These are phyloP conservation scores for Temnothorax ravouxi DNA, from an alignment of 2,888 invertebrate genomes.

Conservation along the genomic window DNA sequence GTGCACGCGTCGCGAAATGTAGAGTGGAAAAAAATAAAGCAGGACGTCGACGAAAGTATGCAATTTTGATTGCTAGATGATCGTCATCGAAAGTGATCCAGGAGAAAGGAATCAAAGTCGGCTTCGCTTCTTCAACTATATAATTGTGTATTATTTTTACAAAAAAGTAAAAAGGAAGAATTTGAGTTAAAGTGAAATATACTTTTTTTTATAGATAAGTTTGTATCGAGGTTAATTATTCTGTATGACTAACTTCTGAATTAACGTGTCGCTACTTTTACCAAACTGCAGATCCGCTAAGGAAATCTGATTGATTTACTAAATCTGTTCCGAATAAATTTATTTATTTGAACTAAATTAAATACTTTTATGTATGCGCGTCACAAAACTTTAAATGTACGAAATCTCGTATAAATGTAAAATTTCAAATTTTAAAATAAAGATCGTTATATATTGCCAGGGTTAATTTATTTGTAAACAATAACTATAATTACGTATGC, in stretches of 20 bases:
- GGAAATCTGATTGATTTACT: not conserved
- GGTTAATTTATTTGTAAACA: not conserved
- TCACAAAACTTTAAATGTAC: not conserved
- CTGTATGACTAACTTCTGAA: not conserved
- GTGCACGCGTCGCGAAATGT: constrained; percentile 64
- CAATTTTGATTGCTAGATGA: constrained; percentile 64
- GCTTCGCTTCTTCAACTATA: constrained; percentile 24
- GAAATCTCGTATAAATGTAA: not conserved
- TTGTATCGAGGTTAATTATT: not conserved
- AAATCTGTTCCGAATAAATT: not conserved
- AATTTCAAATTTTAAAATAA: not conserved
- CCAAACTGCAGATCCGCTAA: not conserved
- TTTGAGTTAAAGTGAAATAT: constrained; percentile 18
- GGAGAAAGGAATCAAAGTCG: constrained; percentile 24
- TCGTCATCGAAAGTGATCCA: constrained; percentile 57
- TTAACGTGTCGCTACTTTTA: not conserved
- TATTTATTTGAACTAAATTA: not conserved
- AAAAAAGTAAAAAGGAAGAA: constrained; percentile 11
- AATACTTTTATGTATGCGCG: not conserved
- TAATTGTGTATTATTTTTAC: constrained; percentile 63
- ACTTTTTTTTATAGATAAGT: not conserved
- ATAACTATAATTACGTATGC: not conserved
- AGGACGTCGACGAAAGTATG: constrained; percentile 78
- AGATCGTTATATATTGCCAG: not conserved
- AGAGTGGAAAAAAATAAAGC: constrained; percentile 77